Percentiles rank a stretch among this genome's conserved stretches.
phyloP scores from a whole-genome alignment of 2,797 vertebrate genomes.

The Melopsittacus undulatus region DNA sequence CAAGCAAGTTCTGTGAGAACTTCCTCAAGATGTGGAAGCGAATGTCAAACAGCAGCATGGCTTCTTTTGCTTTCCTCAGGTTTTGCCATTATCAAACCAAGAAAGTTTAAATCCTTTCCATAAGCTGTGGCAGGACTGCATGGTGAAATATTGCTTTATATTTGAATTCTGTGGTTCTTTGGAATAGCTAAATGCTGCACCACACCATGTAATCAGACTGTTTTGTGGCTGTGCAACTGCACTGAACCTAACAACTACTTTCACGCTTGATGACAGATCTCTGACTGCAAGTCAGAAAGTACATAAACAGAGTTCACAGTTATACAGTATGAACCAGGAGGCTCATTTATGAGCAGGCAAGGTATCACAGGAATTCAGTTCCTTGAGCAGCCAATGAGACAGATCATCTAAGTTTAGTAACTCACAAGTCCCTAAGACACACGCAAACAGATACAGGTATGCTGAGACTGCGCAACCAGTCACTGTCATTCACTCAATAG shows the following conservation, averaged over 20 bases:
- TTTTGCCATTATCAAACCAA: background rate
- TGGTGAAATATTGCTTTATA: background rate
- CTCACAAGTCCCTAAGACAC: background rate
- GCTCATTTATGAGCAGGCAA: background rate
- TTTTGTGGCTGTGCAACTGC: background rate
- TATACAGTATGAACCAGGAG: background rate
- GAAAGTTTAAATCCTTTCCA: background rate
- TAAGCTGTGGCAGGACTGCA: background rate
- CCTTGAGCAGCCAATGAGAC: background rate
- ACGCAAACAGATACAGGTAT: background rate
- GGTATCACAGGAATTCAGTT: background rate
- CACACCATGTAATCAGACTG: background rate
- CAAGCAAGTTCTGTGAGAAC: background rate
- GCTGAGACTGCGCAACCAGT: background rate
- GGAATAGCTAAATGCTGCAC: background rate
- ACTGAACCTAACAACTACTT: background rate
- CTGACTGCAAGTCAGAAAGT: background rate
- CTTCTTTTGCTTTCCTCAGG: background rate
- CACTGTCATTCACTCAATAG: background rate
- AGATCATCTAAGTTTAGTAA: background rate
- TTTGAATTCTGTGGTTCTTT: background rate
- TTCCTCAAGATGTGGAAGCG: background rate
- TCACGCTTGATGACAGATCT: background rate
- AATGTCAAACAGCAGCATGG: background rate
- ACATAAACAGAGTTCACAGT: background rate